Evolutionary conservation across 2,888 invertebrate species (phyloP), one percentile per base, ranked within the genome.

Genomic region (Drosophila macrospina): DNA sequence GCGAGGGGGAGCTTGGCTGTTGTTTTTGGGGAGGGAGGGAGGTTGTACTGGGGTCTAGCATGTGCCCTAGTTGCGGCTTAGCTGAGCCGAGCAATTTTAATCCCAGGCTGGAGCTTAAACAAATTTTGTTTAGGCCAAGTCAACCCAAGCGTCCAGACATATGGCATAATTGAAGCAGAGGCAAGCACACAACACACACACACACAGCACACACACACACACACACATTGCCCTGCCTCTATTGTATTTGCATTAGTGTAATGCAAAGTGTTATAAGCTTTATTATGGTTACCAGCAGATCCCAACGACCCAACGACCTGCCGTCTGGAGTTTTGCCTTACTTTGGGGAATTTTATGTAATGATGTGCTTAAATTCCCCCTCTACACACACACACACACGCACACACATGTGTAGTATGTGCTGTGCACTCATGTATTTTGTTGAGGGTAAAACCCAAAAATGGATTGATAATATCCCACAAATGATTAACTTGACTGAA

Each of bases 201-300:
- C n/a, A 41, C 15, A 20, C 41, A 41, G 1, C n/a, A 41, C n/a
- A 57, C 42, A 52, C 28, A 39, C 20, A 51, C 34, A 45, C 57
- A 39, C 54, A 45, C 39, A 57, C 34, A 24, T 3, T 6, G 4
- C n/a, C 26, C 36, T 15, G 13, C 36, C 20, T 20, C 85, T 79
- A 87, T 89, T 87, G 85, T 87, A 89, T 89, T 82, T 89, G 89
- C 89, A 86, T 86, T 87, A 81, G 89, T 79, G 89, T 89, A 85
- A 85, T 85, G 85, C 86, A 85, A 85, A 89, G 85, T 85, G 85
- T 85, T 85, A 89, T 85, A 89, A 89, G 85, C 85, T 87, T 89
- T 85, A 89, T 89, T 89, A 89, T 74, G 74, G 72, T 73, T 71
- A 62, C 64, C 76, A 77, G 76, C 57, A 75, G 67, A 80, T 62